Conservation (phyloP, 2,113 vertebrate species). For the Microcebus murinus region DNA sequence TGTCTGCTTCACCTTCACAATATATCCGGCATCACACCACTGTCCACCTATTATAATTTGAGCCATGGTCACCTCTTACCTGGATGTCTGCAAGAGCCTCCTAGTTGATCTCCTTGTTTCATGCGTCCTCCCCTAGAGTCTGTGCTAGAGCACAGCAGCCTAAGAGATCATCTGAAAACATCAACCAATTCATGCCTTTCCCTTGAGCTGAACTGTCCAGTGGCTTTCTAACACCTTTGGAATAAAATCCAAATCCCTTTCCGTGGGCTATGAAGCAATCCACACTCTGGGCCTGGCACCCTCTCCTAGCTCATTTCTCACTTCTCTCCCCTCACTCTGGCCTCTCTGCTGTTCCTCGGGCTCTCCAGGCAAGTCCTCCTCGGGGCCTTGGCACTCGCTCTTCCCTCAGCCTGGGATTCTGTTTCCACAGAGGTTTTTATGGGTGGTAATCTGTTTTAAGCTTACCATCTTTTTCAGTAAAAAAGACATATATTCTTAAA, state of each 20-base stretch:
- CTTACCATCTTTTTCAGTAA: background rate
- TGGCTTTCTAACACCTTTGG: background rate
- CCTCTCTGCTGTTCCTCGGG: too few species aligned
- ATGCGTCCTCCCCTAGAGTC: too few species aligned
- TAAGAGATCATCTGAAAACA: background rate
- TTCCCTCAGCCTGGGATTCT: background rate
- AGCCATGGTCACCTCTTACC: background rate
- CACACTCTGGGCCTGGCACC: background rate
- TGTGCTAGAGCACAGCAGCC: background rate
- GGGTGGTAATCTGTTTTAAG: background rate
- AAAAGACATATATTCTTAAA: background rate
- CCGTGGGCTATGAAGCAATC: background rate
- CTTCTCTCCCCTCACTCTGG: background rate
- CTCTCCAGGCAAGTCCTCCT: background rate
- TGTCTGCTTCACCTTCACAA: background rate
- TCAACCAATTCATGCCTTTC: background rate
- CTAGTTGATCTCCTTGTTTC: background rate
- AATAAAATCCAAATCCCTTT: background rate
- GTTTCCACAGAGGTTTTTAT: background rate
- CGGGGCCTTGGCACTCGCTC: background rate
- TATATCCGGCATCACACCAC: too few species aligned
- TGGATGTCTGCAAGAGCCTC: background rate
- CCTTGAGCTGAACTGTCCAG: background rate
- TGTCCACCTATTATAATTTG: background rate
- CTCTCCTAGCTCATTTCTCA: background rate